A percentile compares a stretch with the other conserved stretches of the same genome.
Evolutionary conservation across 2,797 vertebrate species (phyloP).

Genomic region (Acridotheres tristis): DNA sequence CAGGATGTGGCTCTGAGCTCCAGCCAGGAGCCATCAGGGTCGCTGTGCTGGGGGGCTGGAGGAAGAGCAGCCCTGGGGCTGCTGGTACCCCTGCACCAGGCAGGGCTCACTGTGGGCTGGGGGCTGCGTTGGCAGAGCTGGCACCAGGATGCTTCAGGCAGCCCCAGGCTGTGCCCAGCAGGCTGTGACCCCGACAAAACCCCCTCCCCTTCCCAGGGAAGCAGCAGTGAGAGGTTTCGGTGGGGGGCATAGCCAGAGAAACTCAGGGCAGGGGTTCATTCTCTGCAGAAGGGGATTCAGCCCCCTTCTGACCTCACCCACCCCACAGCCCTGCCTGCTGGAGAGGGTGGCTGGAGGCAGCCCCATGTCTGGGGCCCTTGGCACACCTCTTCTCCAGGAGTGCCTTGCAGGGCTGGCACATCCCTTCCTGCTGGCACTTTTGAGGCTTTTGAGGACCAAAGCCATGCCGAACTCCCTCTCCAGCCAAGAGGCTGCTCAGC

Average conservation of each 20-base stretch:
- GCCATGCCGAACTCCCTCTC: neutral
- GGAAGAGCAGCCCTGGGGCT: neutral
- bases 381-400: neutral
- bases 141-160: neutral
- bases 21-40: neutral
- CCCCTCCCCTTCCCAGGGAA: neutral
- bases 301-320: neutral
- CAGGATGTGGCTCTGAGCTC: neutral
- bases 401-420: neutral
- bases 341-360: neutral
- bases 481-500: neutral
- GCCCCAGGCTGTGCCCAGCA: neutral
- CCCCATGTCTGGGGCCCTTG: fast-evolving
- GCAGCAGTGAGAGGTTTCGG: neutral
- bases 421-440: neutral
- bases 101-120: fast-evolving
- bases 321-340: neutral
- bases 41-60: fast-evolving
- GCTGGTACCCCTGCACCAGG: neutral
- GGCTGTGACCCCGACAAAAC: fast-evolving
- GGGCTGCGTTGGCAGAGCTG: neutral
- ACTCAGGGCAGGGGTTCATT: neutral
- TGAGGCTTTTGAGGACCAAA: neutral
- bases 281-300: neutral
- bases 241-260: neutral